Percentiles rank a stretch among this genome's conserved stretches.
Evolutionary conservation across 1,140 invertebrate species (phyloP).

Genomic region (Stenopsyche tienmushanensis): DNA sequence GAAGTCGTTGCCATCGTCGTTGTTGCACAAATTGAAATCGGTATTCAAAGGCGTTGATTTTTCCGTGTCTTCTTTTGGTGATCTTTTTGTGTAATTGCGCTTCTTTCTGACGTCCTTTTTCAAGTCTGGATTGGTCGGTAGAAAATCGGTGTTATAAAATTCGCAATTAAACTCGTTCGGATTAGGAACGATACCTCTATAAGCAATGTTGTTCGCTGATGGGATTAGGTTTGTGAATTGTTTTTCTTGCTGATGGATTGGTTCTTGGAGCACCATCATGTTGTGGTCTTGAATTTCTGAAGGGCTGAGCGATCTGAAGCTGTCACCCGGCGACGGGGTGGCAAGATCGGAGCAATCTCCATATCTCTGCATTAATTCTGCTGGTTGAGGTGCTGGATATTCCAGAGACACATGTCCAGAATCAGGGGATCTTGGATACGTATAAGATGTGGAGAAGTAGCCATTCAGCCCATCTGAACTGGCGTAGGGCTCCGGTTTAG

Average conservation of each 20-base stretch:
- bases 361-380: constrained; percentile 47
- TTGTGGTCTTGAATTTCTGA: constrained; percentile 27
- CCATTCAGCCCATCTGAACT: constrained; percentile 48
- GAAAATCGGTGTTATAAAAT: constrained; percentile 32
- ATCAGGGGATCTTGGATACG: constrained; percentile 54
- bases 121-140: constrained; percentile 15
- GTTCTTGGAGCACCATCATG: constrained; percentile 4
- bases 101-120: constrained; percentile 17
- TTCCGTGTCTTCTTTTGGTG: constrained; percentile 27
- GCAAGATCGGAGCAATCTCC: constrained; percentile 39
- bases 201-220: constrained; percentile 51
- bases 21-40: constrained; percentile 9
- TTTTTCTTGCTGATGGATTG: constrained; percentile 25
- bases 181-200: constrained; percentile 45
- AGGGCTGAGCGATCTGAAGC: constrained; percentile 39
- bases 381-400: constrained; percentile 49
- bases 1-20: constrained; percentile 33
- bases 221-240: constrained; percentile 37
- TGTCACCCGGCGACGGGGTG: constrained; percentile 39
- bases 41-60: not conserved
- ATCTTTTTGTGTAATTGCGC: constrained; percentile 30
- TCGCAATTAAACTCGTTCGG: constrained; percentile 22
- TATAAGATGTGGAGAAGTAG: constrained; percentile 44
- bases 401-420: constrained; percentile 54
- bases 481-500: constrained; percentile 51